Conservation (phyloP, 2,797 vertebrate genomes). For the Characodon lateralis region DNA sequence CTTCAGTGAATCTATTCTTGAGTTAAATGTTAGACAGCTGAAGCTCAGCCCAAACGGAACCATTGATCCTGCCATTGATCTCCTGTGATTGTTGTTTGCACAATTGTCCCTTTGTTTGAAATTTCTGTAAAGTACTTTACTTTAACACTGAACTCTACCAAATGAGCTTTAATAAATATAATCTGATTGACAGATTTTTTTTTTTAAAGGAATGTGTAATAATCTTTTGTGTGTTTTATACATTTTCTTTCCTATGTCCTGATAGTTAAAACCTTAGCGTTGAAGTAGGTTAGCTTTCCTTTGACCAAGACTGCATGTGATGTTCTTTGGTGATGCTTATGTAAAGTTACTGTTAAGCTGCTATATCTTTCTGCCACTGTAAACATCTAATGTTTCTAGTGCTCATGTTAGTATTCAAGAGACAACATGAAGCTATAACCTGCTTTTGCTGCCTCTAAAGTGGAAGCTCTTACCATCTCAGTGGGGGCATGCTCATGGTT, state of each 20-base stretch:
- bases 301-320: neutral
- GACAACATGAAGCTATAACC: conserved; percentile 47
- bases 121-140: no score
- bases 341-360: neutral
- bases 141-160: no score
- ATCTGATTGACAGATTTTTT: no score
- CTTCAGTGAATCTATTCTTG: no score
- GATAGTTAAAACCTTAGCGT: neutral
- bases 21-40: no score
- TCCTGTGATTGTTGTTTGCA: no score
- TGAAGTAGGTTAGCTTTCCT: neutral
- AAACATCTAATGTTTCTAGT: neutral
- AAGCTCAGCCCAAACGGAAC: no score
- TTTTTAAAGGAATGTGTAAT: no score
- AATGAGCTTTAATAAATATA: no score
- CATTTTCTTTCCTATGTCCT: neutral
- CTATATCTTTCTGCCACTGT: neutral
- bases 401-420: conserved; percentile 34
- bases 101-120: no score
- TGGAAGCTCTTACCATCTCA: conserved; percentile 41
- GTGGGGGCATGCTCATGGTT: conserved; percentile 33
- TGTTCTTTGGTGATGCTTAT: no score
- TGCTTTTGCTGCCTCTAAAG: conserved; percentile 36
- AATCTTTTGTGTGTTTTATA: neutral
- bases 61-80: neutral